Evolutionary conservation across 2,113 vertebrate species (phyloP).

Genomic region (Lophotis ruficrista): DNA sequence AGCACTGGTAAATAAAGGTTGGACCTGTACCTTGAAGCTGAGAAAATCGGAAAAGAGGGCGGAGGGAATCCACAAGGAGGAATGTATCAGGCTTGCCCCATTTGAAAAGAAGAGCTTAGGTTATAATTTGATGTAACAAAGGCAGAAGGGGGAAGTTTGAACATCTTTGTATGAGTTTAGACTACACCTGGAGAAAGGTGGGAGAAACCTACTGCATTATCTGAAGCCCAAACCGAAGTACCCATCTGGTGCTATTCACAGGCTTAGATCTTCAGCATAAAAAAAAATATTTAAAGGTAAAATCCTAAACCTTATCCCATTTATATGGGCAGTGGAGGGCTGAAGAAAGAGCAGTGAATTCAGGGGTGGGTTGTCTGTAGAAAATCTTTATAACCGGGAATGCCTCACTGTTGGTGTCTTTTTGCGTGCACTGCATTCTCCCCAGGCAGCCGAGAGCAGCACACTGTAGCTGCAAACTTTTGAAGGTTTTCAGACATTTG

Average conservation of each 20-base stretch:
- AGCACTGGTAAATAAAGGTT: neutral
- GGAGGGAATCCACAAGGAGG: neutral
- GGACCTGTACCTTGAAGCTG: neutral
- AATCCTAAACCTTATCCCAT: neutral
- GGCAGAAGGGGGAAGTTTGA: neutral
- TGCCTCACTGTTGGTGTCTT: neutral
- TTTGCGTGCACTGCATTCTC: fast-evolving
- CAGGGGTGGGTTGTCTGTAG: neutral
- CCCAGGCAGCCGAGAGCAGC: neutral
- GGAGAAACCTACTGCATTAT: neutral
- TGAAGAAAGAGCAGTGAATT: neutral
- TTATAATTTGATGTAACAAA: neutral
- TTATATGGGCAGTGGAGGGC: neutral
- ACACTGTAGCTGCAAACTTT: neutral
- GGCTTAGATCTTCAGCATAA: neutral
- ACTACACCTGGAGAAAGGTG: neutral
- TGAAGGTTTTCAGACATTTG: neutral
- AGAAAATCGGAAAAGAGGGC: neutral
- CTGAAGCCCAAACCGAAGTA: neutral
- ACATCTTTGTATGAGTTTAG: neutral
- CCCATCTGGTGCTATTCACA: neutral
- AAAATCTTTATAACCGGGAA: neutral
- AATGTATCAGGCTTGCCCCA: neutral
- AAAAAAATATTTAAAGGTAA: neutral
- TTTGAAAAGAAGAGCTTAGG: neutral